A percentile compares a stretch with the other conserved stretches of the same genome.
These are phyloP conservation scores for Macrosiphum euphorbiae DNA, from an alignment of 2,888 invertebrate genomes.

Conservation along the genomic window DNA sequence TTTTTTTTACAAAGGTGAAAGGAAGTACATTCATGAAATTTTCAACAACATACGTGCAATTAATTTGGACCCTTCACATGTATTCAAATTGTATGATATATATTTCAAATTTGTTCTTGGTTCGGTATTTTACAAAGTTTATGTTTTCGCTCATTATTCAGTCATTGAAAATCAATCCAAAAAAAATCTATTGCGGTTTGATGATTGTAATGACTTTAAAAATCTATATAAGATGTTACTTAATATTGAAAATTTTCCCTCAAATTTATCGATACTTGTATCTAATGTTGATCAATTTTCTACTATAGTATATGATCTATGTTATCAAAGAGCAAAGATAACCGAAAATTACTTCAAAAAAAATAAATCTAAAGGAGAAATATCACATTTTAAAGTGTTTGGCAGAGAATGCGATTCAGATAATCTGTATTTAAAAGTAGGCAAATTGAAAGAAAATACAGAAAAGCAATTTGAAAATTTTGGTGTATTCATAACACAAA, in stretches of 20 bases:
- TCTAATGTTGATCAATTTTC: neutral
- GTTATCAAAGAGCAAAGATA: neutral
- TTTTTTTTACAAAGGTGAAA: neutral
- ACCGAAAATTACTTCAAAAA: neutral
- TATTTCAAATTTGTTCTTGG: neutral
- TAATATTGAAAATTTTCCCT: neutral
- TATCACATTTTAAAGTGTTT: neutral
- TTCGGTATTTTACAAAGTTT: neutral
- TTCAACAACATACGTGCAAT: neutral
- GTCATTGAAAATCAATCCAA: rapidly evolving
- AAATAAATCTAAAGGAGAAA: neutral
- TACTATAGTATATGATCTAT: neutral
- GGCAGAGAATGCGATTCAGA: too few relatives aligned
- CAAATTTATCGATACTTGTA: neutral
- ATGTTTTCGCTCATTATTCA: neutral
- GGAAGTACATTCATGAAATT: neutral
- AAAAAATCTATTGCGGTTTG: neutral
- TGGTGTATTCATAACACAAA: too few relatives aligned
- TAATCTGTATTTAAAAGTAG: too few relatives aligned
- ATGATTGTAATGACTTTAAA: neutral
- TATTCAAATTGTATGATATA: neutral
- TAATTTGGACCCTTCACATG: neutral
- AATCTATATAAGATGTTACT: neutral
- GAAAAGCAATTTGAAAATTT: too few relatives aligned
- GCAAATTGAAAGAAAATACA: too few relatives aligned